Evolutionary conservation across 2,797 vertebrate species (phyloP), one percentile per base, ranked within the genome.

Genomic region (Hylomyscus alleni): DNA sequence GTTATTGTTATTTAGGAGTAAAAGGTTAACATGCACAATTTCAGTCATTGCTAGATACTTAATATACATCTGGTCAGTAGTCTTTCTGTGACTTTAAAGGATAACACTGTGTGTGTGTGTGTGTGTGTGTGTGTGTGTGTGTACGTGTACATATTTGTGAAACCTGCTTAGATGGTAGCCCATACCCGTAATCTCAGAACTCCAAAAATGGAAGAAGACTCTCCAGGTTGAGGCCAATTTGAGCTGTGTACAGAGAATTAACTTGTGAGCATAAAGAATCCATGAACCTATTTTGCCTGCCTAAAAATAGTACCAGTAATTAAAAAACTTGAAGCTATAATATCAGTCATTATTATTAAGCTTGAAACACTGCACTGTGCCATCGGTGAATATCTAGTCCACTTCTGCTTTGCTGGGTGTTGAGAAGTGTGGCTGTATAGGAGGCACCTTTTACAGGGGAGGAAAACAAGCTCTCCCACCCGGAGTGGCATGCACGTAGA

Each of bases 221-320:
- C 26, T 58, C 19, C 54, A 76, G 72, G 26, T n/a, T 60, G 40
- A 60, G 26, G n/a, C 37, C 37, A 47, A 3, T 29, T 47, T 47
- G 37, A 26, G 26, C 29, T 76, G 24, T n/a, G 20, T 73, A 47
- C 56, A 77, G 40, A 92, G 54, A 93, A 26, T 58, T 90, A 82
- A 37, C 76, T 12, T 75, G 62, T 80, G 44, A 87, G 52, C 65
- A 84, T 86, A 91, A 93, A 84, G 29, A 94, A 60, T 95, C 44
- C 13, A 3, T 76, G 88, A 81, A 67, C 19, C 12, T 84, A 86
- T 31, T 93, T 96, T 90, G 56, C 26, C 26, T 67, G 54, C 34
- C 72, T 91, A 44, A 75, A 54, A 73, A 24, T 60, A 78, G 26
- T 78, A 62, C 19, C 58, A 62, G 26, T n/a, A 93, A 87, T 90